phyloP scores from a whole-genome alignment of 1,140 invertebrate genomes.

The Hydropsyche tenuis region DNA sequence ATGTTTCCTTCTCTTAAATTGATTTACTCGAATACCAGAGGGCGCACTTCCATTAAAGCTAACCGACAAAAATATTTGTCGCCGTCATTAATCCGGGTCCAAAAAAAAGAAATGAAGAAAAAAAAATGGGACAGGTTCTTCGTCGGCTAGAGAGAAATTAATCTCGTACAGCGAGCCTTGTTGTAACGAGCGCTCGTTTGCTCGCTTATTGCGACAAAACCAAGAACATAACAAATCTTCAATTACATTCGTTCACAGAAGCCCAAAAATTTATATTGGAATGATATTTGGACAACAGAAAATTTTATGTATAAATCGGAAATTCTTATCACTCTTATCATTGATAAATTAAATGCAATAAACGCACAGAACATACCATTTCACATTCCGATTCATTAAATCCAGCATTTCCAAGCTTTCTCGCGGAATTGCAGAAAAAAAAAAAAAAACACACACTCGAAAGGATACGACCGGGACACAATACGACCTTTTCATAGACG shows the following conservation, averaged over 20 bases:
- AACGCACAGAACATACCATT: too few relatives aligned
- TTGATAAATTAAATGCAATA: too few relatives aligned
- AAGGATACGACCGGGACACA: neutral
- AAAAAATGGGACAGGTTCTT: neutral
- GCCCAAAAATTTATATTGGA: too few relatives aligned
- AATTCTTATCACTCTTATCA: too few relatives aligned
- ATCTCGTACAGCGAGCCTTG: slow-evolving; percentile 15
- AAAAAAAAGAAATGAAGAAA: neutral
- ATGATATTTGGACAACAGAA: too few relatives aligned
- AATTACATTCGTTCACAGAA: too few relatives aligned
- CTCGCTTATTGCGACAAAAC: slow-evolving; percentile 18
- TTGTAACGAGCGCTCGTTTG: slow-evolving; percentile 16
- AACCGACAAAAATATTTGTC: slow-evolving; percentile 15
- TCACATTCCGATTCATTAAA: too few relatives aligned
- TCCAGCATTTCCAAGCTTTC: too few relatives aligned
- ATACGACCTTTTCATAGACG: neutral
- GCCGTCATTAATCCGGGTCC: slow-evolving; percentile 3
- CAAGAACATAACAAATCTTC: too few relatives aligned
- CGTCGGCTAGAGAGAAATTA: neutral
- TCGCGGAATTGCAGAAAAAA: neutral
- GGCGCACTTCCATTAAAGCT: slow-evolving; percentile 5
- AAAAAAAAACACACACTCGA: neutral
- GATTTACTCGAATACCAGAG: slow-evolving; percentile 3
- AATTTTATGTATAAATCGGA: too few relatives aligned
- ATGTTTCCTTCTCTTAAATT: neutral